Conservation (phyloP, 2,797 vertebrate genomes). For the Schizopygopsis malacanthus region DNA sequence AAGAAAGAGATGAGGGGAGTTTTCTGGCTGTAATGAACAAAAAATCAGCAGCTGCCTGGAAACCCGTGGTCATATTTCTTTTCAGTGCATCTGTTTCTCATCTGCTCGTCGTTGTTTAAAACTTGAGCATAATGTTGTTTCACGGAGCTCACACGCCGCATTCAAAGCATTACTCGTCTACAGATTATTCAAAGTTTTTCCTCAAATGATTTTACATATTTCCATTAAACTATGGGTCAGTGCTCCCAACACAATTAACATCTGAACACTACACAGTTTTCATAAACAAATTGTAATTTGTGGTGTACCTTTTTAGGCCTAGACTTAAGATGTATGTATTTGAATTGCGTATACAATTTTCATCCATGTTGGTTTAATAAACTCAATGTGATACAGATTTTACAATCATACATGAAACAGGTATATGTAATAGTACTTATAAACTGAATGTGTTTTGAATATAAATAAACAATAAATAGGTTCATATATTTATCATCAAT, state of each 20-base stretch:
- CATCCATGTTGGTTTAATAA: background rate
- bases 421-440: too few species aligned
- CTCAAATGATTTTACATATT: background rate
- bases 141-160: background rate
- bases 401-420: too few species aligned
- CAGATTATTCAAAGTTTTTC: background rate
- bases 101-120: background rate
- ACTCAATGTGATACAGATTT: too few species aligned
- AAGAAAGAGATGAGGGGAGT: slow-evolving; percentile 37
- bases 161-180: background rate
- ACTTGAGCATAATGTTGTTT: background rate
- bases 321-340: background rate
- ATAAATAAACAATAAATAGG: background rate
- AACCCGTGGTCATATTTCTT: background rate
- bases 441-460: too few species aligned
- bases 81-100: slow-evolving; percentile 4
- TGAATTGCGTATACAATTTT: background rate
- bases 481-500: background rate
- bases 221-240: background rate
- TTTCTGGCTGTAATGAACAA: slow-evolving; percentile 26
- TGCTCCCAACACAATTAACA: background rate
- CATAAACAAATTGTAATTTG: background rate
- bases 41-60: slow-evolving; percentile 33
- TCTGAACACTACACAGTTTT: background rate
- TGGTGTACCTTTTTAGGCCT: background rate